Percentiles rank a stretch among this genome's conserved stretches.
Conservation (phyloP, 2,797 vertebrate genomes). For the Typhlichthys eigenmanni region DNA sequence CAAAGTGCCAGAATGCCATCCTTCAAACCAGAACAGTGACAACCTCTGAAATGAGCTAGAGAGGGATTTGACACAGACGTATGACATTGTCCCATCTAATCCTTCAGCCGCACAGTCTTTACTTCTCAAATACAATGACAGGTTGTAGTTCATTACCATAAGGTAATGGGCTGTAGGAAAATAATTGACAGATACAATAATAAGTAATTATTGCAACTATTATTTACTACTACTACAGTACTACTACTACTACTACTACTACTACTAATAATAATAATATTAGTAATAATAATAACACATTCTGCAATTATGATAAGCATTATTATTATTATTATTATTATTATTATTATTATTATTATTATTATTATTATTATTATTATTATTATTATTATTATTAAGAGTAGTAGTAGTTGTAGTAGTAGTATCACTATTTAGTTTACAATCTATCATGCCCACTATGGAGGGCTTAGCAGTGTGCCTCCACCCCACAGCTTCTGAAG, state of each 20-base stretch:
- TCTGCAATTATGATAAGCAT: too few relatives aligned
- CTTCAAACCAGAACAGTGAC: constrained; percentile 61
- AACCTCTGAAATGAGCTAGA: constrained; percentile 63
- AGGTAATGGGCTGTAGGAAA: constrained; percentile 1
- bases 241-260: too few relatives aligned
- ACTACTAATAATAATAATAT: too few relatives aligned
- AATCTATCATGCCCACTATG: constrained; percentile 52
- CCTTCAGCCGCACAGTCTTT: constrained; percentile 42
- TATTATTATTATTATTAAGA: too few relatives aligned
- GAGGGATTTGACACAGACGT: constrained; percentile 73
- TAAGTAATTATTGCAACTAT: too few relatives aligned
- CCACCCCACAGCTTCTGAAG: constrained; percentile 58
- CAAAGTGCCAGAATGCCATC: constrained; percentile 54
- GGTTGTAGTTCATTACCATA: constrained; percentile 60
- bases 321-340: too few relatives aligned
- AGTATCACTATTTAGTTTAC: not conserved
- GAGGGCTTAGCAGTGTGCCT: constrained; percentile 42
- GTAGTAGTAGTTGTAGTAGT: too few relatives aligned
- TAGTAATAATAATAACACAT: too few relatives aligned
- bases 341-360: too few relatives aligned
- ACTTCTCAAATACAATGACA: constrained; percentile 39
- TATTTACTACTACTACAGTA: too few relatives aligned
- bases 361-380: too few relatives aligned
- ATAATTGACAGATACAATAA: too few relatives aligned
- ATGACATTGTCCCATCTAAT: constrained; percentile 71